A percentile compares a stretch with the other conserved stretches of the same genome.
Conservation (phyloP, 2,113 vertebrate species). For the Micronycteris hirsuta region DNA sequence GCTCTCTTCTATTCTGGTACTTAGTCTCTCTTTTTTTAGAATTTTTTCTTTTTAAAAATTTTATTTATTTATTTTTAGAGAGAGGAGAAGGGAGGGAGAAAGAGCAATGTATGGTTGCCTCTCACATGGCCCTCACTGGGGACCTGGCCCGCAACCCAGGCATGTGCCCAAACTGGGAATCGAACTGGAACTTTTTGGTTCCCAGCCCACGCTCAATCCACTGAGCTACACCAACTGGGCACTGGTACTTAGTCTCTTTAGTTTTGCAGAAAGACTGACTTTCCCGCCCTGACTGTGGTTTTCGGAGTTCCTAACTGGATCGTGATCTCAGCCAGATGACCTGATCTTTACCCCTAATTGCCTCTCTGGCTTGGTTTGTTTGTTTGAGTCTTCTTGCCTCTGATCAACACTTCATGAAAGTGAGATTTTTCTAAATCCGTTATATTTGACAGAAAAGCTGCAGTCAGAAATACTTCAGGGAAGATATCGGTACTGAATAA, state of each 20-base stretch:
- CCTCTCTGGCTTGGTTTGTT: not conserved
- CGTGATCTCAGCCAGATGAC: not conserved
- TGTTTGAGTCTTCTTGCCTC: not conserved
- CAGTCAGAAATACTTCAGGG: not conserved
- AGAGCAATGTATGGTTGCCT: no score
- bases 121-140: no score
- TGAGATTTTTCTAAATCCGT: not conserved
- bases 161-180: no score
- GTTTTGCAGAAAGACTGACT: not conserved
- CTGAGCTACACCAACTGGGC: no score
- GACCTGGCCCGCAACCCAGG: no score
- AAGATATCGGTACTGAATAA: slow-evolving; percentile 7
- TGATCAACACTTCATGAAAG: not conserved
- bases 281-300: not conserved
- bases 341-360: not conserved
- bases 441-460: slow-evolving; percentile 1
- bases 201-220: no score
- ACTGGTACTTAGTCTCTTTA: not conserved
- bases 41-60: no score
- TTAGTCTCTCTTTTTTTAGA: no score
- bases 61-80: no score
- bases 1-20: not conserved
- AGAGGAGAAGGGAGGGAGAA: no score
- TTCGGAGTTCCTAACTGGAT: not conserved
- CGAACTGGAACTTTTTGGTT: no score